Conservation (phyloP, 2,888 invertebrate genomes). For the Cistogaster globosa region DNA sequence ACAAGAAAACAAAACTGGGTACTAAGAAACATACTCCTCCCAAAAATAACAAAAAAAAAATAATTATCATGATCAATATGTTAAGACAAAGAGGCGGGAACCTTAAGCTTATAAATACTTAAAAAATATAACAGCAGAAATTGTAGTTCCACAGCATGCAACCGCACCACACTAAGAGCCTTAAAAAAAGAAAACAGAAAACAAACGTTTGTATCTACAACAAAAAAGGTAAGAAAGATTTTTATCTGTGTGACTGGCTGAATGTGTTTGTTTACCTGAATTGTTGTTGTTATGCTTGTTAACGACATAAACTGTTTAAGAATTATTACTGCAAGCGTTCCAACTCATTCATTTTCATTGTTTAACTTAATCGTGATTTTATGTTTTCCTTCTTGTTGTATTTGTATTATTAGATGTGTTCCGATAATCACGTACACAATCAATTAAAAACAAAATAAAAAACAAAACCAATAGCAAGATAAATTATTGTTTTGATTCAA, state of each 20-base stretch:
- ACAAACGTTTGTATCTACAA: constrained; percentile 1
- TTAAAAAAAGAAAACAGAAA: neutral
- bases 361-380: constrained; percentile 58
- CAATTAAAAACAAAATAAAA: constrained; percentile 66
- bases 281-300: constrained; percentile 34
- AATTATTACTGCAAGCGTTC: constrained; percentile 47
- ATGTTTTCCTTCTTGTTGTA: constrained; percentile 15
- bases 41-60: constrained; percentile 41
- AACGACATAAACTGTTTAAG: constrained; percentile 57
- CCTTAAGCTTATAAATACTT: constrained; percentile 29
- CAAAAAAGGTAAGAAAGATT: constrained; percentile 52
- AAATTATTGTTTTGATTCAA: constrained; percentile 59
- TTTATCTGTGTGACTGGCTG: constrained; percentile 36
- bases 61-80: constrained; percentile 54
- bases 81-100: constrained; percentile 18
- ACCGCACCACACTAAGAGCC: constrained; percentile 3
- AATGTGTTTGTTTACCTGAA: constrained; percentile 3
- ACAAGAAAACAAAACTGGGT: constrained; percentile 30
- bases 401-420: constrained; percentile 56
- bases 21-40: neutral
- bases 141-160: constrained; percentile 58
- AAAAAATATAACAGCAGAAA: constrained; percentile 30
- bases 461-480: constrained; percentile 22
- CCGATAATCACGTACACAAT: constrained; percentile 71
- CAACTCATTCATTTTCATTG: constrained; percentile 33